Percentiles rank a stretch among this genome's conserved stretches.
Conservation (phyloP, 1,140 invertebrate genomes). For the Meloidogyne chitwoodi region DNA sequence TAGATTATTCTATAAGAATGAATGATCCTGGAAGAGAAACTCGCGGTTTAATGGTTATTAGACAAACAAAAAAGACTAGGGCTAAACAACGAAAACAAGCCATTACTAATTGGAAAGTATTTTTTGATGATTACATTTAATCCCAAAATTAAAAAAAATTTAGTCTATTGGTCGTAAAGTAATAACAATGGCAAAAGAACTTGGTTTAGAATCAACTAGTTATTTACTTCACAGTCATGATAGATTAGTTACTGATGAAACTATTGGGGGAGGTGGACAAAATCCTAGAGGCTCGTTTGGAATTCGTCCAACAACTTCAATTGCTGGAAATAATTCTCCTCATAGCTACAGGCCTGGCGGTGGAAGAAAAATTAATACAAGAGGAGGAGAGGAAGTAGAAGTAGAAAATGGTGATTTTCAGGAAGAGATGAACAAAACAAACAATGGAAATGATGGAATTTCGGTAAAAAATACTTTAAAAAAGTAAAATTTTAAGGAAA, state of each 20-base stretch:
- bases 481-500: too few relatives aligned
- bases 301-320: constrained; percentile 5
- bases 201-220: constrained; percentile 37
- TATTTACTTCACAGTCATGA: constrained; percentile 45
- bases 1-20: constrained; percentile 88
- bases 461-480: neutral
- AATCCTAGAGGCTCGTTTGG: constrained; percentile 10
- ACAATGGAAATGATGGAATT: neutral
- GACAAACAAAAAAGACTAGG: constrained; percentile 87
- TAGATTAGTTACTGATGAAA: constrained; percentile 34
- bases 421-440: neutral
- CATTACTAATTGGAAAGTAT: constrained; percentile 92
- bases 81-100: constrained; percentile 94
- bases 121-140: neutral
- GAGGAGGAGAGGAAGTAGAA: neutral
- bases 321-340: neutral
- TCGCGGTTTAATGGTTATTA: constrained; percentile 93
- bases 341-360: neutral
- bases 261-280: constrained; percentile 19
- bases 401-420: neutral
- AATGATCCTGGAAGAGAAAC: constrained; percentile 65
- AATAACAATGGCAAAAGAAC: constrained; percentile 42
- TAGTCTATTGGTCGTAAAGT: constrained; percentile 43
- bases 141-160: neutral
- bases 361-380: constrained; percentile 10